These are phyloP conservation scores for Catostylus mosaicus DNA, from an alignment of 30 jellyfish, hydroid and myxozoan species.

Conservation along the genomic window DNA sequence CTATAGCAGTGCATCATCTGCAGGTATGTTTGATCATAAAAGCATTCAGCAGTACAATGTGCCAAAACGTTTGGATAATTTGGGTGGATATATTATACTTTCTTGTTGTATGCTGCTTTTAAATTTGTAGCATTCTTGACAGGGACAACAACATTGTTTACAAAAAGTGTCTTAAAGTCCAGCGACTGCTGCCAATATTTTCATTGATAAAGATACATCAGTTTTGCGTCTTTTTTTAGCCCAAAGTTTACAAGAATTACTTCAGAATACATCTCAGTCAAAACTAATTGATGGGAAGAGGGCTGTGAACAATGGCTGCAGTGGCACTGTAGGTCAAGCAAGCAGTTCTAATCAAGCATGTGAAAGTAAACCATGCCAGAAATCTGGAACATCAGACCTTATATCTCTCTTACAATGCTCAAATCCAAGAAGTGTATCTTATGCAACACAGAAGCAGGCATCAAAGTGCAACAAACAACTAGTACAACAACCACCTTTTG, in stretches of 20 bases:
- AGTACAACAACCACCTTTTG: not conserved
- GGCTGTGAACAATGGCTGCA: not conserved
- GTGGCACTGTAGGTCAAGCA: not conserved
- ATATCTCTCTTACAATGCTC: conserved; percentile 35
- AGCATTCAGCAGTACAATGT: too few relatives aligned
- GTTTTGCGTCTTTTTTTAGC: not conserved
- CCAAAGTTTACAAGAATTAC: not conserved
- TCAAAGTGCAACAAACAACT: not conserved
- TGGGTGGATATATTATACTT: too few relatives aligned
- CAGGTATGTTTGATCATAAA: too few relatives aligned
- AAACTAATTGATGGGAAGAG: not conserved
- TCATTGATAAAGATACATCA: too few relatives aligned
- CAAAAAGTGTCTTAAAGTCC: too few relatives aligned
- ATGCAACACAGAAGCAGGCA: not conserved
- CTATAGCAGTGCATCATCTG: not conserved
- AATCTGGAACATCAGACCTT: conserved; percentile 3
- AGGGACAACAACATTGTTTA: too few relatives aligned
- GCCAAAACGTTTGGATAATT: too few relatives aligned
- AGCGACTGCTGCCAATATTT: too few relatives aligned
- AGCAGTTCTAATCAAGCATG: not conserved
- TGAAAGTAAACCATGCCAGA: not conserved
- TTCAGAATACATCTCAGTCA: not conserved
- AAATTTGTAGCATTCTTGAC: too few relatives aligned
- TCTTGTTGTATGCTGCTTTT: too few relatives aligned
- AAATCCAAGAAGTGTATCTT: not conserved